Conservation (phyloP, 2,113 vertebrate species). For the Carassius auratus region DNA sequence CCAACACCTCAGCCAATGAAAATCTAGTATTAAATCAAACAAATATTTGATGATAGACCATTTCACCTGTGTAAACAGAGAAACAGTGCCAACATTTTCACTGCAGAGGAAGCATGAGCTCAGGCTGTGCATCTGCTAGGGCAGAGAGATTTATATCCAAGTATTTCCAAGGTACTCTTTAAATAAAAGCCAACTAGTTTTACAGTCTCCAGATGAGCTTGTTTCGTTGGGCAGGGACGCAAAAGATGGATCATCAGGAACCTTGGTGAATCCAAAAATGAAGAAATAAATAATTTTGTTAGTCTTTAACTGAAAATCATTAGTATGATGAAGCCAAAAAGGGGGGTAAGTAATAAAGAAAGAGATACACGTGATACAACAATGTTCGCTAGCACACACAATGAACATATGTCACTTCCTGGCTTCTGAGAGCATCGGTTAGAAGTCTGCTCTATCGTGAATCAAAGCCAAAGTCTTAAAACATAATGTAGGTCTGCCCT, state of each 20-base stretch:
- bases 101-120: constrained; percentile 19
- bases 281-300: background rate
- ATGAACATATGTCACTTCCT: constrained; percentile 7
- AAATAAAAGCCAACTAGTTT: constrained; percentile 17
- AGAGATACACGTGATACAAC: background rate
- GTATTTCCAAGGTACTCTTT: constrained; percentile 26
- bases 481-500: constrained; percentile 66
- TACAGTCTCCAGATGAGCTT: constrained; percentile 14
- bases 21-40: constrained; percentile 48
- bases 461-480: background rate
- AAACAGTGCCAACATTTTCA: constrained; percentile 49
- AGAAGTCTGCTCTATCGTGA: background rate
- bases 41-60: constrained; percentile 60
- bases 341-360: background rate
- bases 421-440: background rate
- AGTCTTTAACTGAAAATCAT: too few species aligned
- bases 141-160: constrained; percentile 34
- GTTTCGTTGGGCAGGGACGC: constrained; percentile 4
- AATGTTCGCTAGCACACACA: background rate
- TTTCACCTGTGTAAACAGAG: constrained; percentile 54
- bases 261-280: background rate
- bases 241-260: background rate
- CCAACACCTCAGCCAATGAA: constrained; percentile 43
- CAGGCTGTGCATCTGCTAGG: constrained; percentile 27
- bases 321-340: background rate